These are phyloP conservation scores for Corythornis vintsioides DNA, from an alignment of 2,113 vertebrate species.

Conservation along the genomic window DNA sequence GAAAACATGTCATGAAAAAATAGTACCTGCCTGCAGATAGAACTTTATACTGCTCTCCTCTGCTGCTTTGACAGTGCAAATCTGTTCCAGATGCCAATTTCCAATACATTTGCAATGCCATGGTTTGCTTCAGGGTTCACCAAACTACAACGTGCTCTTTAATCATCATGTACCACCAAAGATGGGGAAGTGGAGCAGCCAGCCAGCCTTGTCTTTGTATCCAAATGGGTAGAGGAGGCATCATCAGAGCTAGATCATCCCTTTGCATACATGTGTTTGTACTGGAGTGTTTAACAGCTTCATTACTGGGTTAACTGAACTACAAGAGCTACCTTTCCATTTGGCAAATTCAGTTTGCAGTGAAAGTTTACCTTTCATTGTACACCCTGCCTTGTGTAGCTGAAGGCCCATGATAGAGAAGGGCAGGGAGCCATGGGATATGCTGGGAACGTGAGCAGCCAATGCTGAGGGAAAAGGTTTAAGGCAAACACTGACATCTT, in stretches of 20 bases:
- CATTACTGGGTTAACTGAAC: not conserved
- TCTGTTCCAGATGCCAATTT: not conserved
- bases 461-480: not conserved
- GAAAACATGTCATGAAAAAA: constrained; percentile 11
- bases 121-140: not conserved
- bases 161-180: not conserved
- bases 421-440: not conserved
- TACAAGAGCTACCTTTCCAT: not conserved
- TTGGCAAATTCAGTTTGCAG: not conserved
- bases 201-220: not conserved
- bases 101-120: not conserved
- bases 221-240: not conserved
- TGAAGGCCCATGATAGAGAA: not conserved
- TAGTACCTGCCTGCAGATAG: not conserved
- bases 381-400: not conserved
- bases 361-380: not conserved
- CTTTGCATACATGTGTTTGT: not conserved
- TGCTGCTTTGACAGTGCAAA: not conserved
- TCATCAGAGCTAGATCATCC: not conserved
- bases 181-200: not conserved
- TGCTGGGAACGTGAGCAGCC: not conserved
- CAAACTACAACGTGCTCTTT: not conserved
- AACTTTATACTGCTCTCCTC: not conserved
- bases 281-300: not conserved
- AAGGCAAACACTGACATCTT: not conserved